Evolutionary conservation across 2,797 vertebrate genomes (phyloP), one percentile per base, ranked within the genome.

Genomic region (Delichon dasypus): DNA sequence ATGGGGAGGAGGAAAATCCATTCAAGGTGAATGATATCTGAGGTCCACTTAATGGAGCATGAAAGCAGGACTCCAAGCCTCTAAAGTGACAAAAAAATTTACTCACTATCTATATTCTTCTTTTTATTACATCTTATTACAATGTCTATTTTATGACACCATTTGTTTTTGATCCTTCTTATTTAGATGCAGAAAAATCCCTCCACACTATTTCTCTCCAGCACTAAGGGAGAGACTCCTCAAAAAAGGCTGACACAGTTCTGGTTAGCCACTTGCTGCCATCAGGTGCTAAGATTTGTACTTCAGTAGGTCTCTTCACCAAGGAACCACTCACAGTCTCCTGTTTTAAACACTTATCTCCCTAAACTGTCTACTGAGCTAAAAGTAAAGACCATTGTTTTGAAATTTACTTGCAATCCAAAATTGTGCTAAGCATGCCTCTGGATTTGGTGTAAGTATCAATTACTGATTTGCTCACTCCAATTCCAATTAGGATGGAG

Each of bases 401-500:
- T 79, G 54, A 90, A 71, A 91, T 81, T 60, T 48, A 76, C 53
- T 92, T 65, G 17, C 34, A 71, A 88, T 47, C 73, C 48, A 21
- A 55, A 79, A 90, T 25, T 25, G 47, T 0, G 0, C 17, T 64
- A 68, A 77, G 36, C 40, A 54, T 70, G 54, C 83, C 81, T 84
- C 68, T 88, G 44, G 64, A 62, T 89, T 76, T 87, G 38, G 66
- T 77, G 11, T 60, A 96, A 85, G 68, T 81, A 86, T 57, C 76
- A 94, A 87, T 90, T 91, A 96, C 86, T 88, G 74, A 95, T 79
- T 89, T 10, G 11, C 51, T 94, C 71, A 87, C 57, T 93, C 53
- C 47, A 83, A 67, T 85, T 95, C 67, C 51, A 68, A 67, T 88
- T 72, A 83, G 55, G 36, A 74, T 65, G 61, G 74, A 68, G 40